Evolutionary conservation across 2,797 vertebrate genomes (phyloP).

Genomic region (Sylvilagus floridanus): DNA sequence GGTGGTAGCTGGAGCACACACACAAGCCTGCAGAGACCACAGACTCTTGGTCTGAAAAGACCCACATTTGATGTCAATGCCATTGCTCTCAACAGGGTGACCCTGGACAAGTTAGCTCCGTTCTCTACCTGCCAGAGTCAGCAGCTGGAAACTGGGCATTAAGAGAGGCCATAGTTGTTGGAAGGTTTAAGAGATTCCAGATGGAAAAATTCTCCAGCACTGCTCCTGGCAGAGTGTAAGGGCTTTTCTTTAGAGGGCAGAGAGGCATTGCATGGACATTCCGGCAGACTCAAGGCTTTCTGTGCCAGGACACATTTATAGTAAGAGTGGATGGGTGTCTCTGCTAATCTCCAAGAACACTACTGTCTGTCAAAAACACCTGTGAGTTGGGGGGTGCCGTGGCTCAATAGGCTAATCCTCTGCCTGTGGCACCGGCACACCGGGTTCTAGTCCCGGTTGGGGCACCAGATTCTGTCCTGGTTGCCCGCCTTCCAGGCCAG

Average conservation of each 20-base stretch:
- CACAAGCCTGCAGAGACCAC: not conserved
- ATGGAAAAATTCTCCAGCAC: not conserved
- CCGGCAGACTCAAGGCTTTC: not conserved
- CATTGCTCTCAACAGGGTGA: not conserved
- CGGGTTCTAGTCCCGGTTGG: too few species aligned
- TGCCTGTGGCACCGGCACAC: too few species aligned
- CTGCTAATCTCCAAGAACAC: not conserved
- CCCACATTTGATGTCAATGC: not conserved
- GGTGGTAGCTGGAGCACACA: too few species aligned
- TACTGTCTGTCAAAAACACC: not conserved
- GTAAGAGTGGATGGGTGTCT: not conserved
- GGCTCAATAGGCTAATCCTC: too few species aligned
- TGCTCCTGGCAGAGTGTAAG: not conserved
- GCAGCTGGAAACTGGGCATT: not conserved
- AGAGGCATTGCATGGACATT: not conserved
- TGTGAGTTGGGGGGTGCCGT: not conserved
- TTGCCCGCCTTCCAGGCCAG: too few species aligned
- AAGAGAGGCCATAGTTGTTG: not conserved
- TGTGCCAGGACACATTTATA: not conserved
- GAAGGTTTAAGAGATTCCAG: not conserved
- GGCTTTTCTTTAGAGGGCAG: not conserved
- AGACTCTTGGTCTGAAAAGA: not conserved
- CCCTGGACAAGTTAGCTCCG: not conserved
- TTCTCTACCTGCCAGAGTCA: not conserved
- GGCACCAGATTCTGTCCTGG: too few species aligned